Evolutionary conservation across 1,140 invertebrate species (phyloP).

Genomic region (Aphis gossypii): DNA sequence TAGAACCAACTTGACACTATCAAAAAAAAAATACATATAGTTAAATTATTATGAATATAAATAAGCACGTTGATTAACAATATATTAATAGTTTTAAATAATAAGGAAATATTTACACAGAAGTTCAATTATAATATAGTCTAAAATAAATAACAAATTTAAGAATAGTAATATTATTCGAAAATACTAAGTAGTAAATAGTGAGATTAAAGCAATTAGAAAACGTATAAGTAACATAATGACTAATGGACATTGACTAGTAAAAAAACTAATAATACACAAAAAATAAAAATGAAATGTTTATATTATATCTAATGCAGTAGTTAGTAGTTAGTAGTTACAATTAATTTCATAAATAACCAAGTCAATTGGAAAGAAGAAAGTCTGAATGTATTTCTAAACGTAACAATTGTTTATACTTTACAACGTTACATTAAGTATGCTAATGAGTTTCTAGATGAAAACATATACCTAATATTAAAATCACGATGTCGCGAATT

Average conservation of each 20-base stretch:
- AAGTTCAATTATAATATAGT: not conserved
- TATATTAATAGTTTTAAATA: not conserved
- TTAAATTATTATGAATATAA: not conserved
- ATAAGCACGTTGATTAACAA: not conserved
- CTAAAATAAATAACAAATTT: not conserved
- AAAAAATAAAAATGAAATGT: not conserved
- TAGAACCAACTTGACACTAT: not conserved
- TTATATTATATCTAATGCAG: not conserved
- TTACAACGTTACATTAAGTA: not conserved
- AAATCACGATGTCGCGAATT: not conserved
- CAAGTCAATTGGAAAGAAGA: slow-evolving; percentile 22
- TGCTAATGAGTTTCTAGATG: not conserved
- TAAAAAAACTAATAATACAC: not conserved
- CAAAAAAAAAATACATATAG: too few relatives aligned
- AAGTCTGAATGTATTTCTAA: slow-evolving; percentile 16
- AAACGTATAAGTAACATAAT: not conserved
- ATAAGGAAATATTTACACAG: not conserved
- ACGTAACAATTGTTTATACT: slow-evolving; percentile 12
- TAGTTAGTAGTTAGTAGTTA: not conserved
- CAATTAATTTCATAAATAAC: not conserved
- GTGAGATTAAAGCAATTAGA: not conserved
- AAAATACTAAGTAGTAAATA: not conserved
- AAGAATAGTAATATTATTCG: not conserved
- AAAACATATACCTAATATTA: not conserved
- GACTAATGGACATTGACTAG: not conserved